These are phyloP conservation scores for Bradypodion pumilum DNA, from an alignment of 2,797 vertebrate species.

Conservation along the genomic window DNA sequence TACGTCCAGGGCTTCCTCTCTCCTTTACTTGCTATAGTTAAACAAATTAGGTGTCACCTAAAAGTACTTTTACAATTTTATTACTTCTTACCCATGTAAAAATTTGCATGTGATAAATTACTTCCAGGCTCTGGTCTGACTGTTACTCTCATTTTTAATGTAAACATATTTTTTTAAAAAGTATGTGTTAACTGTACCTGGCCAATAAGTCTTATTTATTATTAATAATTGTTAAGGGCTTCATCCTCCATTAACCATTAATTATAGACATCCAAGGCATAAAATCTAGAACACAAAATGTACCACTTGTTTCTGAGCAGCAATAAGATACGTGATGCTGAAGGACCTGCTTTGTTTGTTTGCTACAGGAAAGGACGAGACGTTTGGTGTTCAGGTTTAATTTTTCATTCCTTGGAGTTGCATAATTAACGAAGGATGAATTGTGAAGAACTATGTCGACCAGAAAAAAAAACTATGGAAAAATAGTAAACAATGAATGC, in stretches of 20 bases:
- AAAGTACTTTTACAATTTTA: no score
- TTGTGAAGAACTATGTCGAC: neutral
- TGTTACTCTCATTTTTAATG: no score
- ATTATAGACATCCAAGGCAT: neutral
- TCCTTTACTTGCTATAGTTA: no score
- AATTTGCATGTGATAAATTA: no score
- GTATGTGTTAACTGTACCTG: no score
- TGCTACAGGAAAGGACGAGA: no score
- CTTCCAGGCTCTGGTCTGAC: no score
- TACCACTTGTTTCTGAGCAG: neutral
- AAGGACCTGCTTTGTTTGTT: no score
- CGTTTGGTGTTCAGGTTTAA: neutral
- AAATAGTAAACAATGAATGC: neutral
- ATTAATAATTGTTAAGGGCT: neutral
- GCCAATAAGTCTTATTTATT: neutral
- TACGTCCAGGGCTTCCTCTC: no score
- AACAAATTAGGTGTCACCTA: no score
- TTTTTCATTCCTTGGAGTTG: neutral
- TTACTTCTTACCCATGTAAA: no score
- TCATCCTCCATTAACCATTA: neutral
- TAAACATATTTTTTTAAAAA: no score
- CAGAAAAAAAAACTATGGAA: neutral
- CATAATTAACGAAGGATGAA: neutral
- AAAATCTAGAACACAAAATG: neutral
- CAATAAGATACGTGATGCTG: neutral